These are phyloP conservation scores for Pomacea canaliculata DNA, from an alignment of 2,888 invertebrate genomes.

Conservation along the genomic window DNA sequence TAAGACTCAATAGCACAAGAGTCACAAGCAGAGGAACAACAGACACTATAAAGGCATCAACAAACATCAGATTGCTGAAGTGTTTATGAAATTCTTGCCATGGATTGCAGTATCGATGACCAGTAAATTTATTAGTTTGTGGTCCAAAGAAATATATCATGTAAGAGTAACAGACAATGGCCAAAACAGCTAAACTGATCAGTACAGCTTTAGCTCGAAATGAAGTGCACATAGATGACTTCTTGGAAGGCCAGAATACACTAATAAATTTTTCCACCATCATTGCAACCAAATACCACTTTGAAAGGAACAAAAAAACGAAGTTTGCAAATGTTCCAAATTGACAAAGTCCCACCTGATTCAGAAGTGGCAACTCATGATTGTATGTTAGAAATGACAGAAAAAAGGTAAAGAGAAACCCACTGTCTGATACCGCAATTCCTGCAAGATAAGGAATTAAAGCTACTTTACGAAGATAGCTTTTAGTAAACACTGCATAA, in stretches of 20 bases:
- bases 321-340: conserved; percentile 78
- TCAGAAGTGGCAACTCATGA: conserved; percentile 33
- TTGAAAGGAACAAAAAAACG: conserved; percentile 53
- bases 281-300: conserved; percentile 55
- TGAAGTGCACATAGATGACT: conserved; percentile 58
- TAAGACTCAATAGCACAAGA: conserved; percentile 45
- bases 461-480: conserved; percentile 81
- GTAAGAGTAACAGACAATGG: conserved; percentile 56
- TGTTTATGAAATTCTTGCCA: conserved; percentile 34
- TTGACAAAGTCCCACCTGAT: conserved; percentile 77
- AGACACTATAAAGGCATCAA: conserved; percentile 52
- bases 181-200: conserved; percentile 47
- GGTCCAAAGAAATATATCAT: conserved; percentile 55
- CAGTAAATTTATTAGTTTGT: neutral
- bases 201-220: conserved; percentile 61
- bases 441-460: conserved; percentile 84
- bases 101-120: conserved; percentile 20
- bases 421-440: conserved; percentile 82
- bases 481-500: conserved; percentile 80
- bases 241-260: conserved; percentile 53
- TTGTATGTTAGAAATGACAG: conserved; percentile 13
- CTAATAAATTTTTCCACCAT: conserved; percentile 56
- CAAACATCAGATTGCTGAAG: conserved; percentile 39
- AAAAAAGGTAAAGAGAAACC: conserved; percentile 76
- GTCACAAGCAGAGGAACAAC: conserved; percentile 48